Percentiles rank a stretch among this genome's conserved stretches.
These are phyloP conservation scores for Ommatoiulus sabulosus DNA, from an alignment of 2,888 invertebrate genomes.

Conservation along the genomic window DNA sequence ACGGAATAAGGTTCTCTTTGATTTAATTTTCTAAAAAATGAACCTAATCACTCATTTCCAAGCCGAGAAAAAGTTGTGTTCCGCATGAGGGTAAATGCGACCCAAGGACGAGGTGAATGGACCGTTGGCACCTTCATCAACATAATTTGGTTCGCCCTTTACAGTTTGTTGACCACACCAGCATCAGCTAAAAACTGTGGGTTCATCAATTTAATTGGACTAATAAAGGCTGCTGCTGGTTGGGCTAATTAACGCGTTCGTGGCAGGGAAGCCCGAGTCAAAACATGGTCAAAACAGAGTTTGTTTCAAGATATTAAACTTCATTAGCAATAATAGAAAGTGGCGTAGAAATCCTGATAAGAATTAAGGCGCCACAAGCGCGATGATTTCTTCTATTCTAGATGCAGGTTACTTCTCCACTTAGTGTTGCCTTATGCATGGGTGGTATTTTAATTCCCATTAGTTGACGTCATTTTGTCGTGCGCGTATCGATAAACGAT, in stretches of 20 bases:
- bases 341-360: not conserved
- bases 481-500: not conserved
- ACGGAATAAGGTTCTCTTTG: not conserved
- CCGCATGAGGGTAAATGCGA: not conserved
- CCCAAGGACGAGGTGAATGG: not conserved
- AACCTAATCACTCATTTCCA: not conserved
- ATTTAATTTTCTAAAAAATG: not conserved
- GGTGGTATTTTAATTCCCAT: not conserved
- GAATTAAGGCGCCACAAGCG: not conserved
- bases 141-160: constrained; percentile 24
- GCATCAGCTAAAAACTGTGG: not conserved
- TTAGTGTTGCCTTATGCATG: not conserved
- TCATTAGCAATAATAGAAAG: constrained; percentile 20
- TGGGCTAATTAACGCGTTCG: not conserved
- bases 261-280: not conserved
- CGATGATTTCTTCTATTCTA: not conserved
- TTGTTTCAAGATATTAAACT: constrained; percentile 15
- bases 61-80: not conserved
- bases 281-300: not conserved
- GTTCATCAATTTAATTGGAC: constrained; percentile 23
- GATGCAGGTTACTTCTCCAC: not conserved
- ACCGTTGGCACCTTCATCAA: not conserved
- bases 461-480: not conserved
- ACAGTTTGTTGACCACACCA: constrained; percentile 34
- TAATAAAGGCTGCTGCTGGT: not conserved